These are phyloP conservation scores for Micrastur ruficollis DNA, from an alignment of 2,797 vertebrate genomes.

Conservation along the genomic window DNA sequence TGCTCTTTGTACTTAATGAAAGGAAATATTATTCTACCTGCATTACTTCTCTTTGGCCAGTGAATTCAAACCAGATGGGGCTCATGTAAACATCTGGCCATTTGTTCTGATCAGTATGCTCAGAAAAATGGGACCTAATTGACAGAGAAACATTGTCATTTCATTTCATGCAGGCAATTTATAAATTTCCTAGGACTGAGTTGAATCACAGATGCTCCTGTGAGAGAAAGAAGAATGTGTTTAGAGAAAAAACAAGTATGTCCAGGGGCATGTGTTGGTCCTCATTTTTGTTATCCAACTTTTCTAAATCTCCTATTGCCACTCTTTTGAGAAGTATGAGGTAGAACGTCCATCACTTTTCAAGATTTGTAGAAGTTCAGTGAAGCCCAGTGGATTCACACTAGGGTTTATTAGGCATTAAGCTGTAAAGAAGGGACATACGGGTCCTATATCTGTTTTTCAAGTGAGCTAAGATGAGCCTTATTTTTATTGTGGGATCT, in stretches of 20 bases:
- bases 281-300: not conserved
- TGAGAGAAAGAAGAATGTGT: not conserved
- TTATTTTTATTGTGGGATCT: not conserved
- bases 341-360: not conserved
- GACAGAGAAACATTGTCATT: not conserved
- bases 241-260: not conserved
- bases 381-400: not conserved
- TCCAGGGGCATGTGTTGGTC: not conserved
- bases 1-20: slow-evolving; percentile 12
- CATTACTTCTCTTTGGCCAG: not conserved
- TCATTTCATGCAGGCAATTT: not conserved
- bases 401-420: not conserved
- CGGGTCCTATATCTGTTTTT: not conserved
- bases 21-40: not conserved
- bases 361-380: not conserved
- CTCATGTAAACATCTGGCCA: not conserved
- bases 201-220: not conserved
- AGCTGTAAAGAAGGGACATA: not conserved
- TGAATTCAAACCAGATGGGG: slow-evolving; percentile 13
- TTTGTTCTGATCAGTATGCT: not conserved
- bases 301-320: not conserved
- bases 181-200: not conserved
- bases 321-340: not conserved
- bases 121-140: slow-evolving; percentile 12
- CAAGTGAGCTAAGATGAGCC: not conserved